A percentile compares a stretch with the other conserved stretches of the same genome.
These are phyloP conservation scores for Phyllostomus hastatus DNA, from an alignment of 2,113 vertebrate species.

Conservation along the genomic window DNA sequence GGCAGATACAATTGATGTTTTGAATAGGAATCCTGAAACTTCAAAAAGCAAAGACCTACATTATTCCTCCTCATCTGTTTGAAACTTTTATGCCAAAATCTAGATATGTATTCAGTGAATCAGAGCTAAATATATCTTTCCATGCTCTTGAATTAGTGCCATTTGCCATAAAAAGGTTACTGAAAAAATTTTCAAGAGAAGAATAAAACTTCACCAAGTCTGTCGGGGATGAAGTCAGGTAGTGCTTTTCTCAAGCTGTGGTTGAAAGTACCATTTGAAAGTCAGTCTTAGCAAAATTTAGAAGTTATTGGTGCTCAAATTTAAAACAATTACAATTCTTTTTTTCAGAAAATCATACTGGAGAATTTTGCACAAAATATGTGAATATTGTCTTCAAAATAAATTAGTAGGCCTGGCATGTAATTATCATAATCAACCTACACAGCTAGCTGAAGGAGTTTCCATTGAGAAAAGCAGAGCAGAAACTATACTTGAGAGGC, in stretches of 20 bases:
- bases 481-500: background rate
- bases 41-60: background rate
- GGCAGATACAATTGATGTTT: background rate
- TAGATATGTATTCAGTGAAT: background rate
- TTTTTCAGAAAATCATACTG: background rate
- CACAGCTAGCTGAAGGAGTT: background rate
- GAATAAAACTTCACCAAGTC: background rate
- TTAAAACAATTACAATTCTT: background rate
- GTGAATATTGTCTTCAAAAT: background rate
- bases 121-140: background rate
- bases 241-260: background rate
- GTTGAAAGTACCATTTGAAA: background rate
- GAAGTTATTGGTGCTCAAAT: background rate
- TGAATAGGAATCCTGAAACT: slow-evolving; percentile 20
- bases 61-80: background rate
- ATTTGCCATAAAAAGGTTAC: background rate
- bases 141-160: background rate
- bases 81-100: background rate
- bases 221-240: background rate
- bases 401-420: background rate
- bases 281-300: background rate
- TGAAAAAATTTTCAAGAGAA: background rate
- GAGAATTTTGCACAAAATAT: background rate
- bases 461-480: background rate
- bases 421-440: background rate